Percentiles rank a stretch among this genome's conserved stretches.
phyloP scores from a whole-genome alignment of 2,797 vertebrate genomes.

The Heliangelus exortis region DNA sequence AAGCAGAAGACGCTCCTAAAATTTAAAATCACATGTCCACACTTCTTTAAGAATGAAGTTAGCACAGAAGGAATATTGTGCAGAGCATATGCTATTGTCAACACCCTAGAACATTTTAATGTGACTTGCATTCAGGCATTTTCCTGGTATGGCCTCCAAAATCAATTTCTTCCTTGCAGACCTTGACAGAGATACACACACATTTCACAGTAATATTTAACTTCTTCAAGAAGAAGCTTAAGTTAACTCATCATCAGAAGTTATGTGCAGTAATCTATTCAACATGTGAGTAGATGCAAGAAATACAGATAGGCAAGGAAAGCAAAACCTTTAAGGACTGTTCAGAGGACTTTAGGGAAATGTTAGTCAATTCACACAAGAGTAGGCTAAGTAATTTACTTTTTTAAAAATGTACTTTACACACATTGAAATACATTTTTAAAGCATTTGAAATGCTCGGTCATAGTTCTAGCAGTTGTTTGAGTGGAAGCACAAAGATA shows the following conservation, averaged over 20 bases:
- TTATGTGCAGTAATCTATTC: not conserved
- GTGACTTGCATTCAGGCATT: not conserved
- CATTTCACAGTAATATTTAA: not conserved
- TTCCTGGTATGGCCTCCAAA: not conserved
- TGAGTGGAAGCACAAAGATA: not conserved
- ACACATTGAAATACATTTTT: too few relatives aligned
- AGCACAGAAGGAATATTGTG: not conserved
- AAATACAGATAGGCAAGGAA: not conserved
- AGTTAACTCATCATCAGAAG: not conserved
- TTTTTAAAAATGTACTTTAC: not conserved
- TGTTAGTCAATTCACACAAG: not conserved
- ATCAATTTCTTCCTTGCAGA: not conserved
- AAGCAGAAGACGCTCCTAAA: conserved; percentile 90
- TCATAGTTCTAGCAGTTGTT: not conserved
- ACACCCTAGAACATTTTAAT: not conserved
- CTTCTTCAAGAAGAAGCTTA: not conserved
- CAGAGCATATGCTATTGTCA: not conserved
- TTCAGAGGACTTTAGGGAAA: not conserved
- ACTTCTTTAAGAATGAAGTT: not conserved
- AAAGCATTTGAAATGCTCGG: not conserved
- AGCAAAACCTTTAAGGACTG: not conserved
- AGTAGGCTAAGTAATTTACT: not conserved
- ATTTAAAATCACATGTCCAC: not conserved
- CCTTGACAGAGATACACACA: not conserved
- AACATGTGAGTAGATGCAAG: not conserved